Base-by-base conservation (phyloP, 2,888 invertebrate species). In the Hedya salicella region DNA sequence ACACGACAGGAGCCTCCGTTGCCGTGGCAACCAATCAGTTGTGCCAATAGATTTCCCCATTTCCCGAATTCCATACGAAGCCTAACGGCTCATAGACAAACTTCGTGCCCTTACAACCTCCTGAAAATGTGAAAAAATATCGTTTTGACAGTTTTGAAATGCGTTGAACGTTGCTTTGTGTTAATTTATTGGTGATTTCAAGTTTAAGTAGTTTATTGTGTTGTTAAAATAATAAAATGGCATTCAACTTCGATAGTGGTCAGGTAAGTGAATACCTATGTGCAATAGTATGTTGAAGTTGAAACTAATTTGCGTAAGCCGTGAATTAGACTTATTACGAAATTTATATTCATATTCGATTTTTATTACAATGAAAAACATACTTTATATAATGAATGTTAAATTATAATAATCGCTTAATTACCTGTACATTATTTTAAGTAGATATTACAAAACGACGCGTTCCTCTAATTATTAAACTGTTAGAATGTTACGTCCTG, bases 211-310 rank as follows among this genome's bases (percentile, higher is more conserved):
- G 56, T 68, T 66, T 68, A 70, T 46, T 64, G 68, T 71, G 70
- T 62, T 68, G 70, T 73, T 53, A 53, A 53, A 30, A 59, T 70
- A 53, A 39, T 65, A 66, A 67, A 75, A 92, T 92, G 91, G 81
- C 91, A 59, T 91, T 77, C 71, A 87, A 89, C 76, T 92, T 92
- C 78, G 88, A 91, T 68, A 91, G 91, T 68, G 91, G 87, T 40
- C 91, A 92, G 75, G 91, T 92, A 74, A 84, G 87, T 83, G 39
- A 14, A 11, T 39, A 32, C 48, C 25, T 25, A 25, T 25, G 6
- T 4, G 25, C 42, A 36, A 16, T 44, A 42, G 1, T 13, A 25
- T 25, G 25, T 25, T 25, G 25, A 25, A 25, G n/a, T n/a, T n/a
- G n/a, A 25, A 25, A 25, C 6, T 4, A 4, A 4, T 25, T 25